phyloP scores from a whole-genome alignment of 2,888 invertebrate genomes.

The Lordiphosa andalusiaca region DNA sequence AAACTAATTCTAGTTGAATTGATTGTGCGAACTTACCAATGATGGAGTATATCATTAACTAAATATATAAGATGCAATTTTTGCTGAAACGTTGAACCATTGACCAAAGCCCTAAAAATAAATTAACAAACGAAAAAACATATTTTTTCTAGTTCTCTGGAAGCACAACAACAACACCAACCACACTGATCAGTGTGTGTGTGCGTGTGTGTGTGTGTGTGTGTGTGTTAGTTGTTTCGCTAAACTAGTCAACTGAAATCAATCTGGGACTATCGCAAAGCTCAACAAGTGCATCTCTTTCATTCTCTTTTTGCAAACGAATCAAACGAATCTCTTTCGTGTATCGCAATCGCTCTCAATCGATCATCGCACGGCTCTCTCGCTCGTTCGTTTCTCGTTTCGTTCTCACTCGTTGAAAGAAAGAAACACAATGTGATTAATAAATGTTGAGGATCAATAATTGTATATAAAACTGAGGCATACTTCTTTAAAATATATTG shows the following conservation, averaged over 20 bases:
- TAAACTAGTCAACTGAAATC: conserved; percentile 2
- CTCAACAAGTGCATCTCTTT: conserved; percentile 29
- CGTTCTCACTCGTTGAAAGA: conserved; percentile 63
- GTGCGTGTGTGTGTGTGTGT: conserved; percentile 14
- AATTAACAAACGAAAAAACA: conserved; percentile 79
- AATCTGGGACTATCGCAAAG: not conserved
- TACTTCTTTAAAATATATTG: conserved; percentile 94
- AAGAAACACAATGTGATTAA: conserved; percentile 67
- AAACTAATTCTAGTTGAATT: conserved; percentile 14
- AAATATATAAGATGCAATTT: conserved; percentile 98
- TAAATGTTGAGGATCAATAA: conserved; percentile 64
- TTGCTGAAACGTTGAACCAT: conserved; percentile 90
- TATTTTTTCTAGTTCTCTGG: conserved; percentile 73
- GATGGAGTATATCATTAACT: conserved; percentile 98
- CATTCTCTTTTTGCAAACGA: conserved; percentile 10
- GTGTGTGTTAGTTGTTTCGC: conserved; percentile 14
- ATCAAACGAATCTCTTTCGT: conserved; percentile 24
- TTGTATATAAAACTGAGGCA: conserved; percentile 78
- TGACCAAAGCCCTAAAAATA: conserved; percentile 83
- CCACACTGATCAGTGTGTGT: conserved; percentile 36
- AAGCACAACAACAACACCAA: conserved; percentile 38
- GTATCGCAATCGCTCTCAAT: conserved; percentile 21
- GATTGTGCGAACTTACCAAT: conserved; percentile 87
- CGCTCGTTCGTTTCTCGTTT: conserved; percentile 33
- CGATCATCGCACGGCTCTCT: conserved; percentile 28